Conservation (phyloP, 2,113 vertebrate species). For the Oreochromis aureus region DNA sequence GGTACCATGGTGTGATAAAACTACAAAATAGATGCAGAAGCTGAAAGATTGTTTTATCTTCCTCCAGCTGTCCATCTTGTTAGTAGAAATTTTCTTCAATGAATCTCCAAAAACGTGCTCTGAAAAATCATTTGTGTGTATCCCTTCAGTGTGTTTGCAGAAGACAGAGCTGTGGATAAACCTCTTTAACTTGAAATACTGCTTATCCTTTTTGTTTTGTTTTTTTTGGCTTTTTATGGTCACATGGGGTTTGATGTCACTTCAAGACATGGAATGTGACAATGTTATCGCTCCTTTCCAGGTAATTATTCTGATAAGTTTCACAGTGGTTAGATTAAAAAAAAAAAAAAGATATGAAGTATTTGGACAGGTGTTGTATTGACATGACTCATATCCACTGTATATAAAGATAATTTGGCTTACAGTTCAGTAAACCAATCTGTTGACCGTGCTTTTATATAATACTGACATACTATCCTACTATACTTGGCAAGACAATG, state of each 20-base stretch:
- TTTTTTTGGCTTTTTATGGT: background rate
- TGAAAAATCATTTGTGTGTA: background rate
- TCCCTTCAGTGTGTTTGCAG: background rate
- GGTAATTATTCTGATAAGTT: background rate
- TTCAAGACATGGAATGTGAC: background rate
- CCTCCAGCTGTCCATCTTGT: background rate
- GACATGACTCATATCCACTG: background rate
- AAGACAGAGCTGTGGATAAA: background rate
- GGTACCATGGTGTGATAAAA: background rate
- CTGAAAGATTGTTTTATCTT: background rate
- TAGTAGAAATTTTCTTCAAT: background rate
- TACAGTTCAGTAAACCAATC: background rate
- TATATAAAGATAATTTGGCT: background rate
- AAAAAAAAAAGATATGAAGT: background rate
- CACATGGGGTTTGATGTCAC: background rate
- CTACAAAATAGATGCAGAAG: background rate
- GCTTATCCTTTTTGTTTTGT: background rate
- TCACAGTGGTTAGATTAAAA: background rate
- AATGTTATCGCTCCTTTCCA: background rate
- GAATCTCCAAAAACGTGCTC: background rate
- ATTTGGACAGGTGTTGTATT: background rate
- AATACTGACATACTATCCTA: background rate
- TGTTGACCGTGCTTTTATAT: background rate
- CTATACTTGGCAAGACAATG: background rate
- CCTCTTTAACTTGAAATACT: background rate